These are phyloP conservation scores for Scalopus aquaticus DNA, from an alignment of 2,113 vertebrate genomes.

Conservation along the genomic window DNA sequence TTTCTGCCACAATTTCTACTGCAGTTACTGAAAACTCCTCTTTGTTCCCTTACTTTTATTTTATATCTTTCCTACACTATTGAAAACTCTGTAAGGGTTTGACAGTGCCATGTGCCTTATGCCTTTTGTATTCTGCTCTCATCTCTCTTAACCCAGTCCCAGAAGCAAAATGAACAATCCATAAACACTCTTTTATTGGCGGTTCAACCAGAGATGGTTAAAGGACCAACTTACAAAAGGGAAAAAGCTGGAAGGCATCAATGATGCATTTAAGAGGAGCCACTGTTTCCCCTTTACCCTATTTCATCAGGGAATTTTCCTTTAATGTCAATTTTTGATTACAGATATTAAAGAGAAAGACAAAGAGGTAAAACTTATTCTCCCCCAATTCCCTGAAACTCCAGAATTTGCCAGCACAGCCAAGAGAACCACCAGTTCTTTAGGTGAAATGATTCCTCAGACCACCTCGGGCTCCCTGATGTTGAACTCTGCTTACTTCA, in stretches of 20 bases:
- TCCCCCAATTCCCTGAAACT: neutral
- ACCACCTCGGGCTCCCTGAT: neutral
- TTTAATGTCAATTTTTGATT: neutral
- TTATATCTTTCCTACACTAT: neutral
- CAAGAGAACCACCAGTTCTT: neutral
- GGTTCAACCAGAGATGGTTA: neutral
- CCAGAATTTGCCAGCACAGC: neutral
- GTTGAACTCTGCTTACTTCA: neutral
- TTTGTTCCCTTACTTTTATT: neutral
- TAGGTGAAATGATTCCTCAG: neutral
- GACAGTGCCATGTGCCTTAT: rapidly evolving
- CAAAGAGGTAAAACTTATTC: neutral
- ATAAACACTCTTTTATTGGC: neutral
- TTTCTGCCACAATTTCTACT: neutral
- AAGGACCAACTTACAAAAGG: neutral
- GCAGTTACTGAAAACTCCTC: neutral
- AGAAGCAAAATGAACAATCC: neutral
- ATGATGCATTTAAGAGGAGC: neutral
- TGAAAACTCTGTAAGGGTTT: neutral
- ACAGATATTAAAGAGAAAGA: neutral
- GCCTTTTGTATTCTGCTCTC: neutral
- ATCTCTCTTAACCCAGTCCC: neutral
- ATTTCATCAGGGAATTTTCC: neutral
- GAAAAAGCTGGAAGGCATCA: neutral
- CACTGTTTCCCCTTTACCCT: neutral